Evolutionary conservation across 2,113 vertebrate genomes (phyloP).

Genomic region (Notothenia rossii): DNA sequence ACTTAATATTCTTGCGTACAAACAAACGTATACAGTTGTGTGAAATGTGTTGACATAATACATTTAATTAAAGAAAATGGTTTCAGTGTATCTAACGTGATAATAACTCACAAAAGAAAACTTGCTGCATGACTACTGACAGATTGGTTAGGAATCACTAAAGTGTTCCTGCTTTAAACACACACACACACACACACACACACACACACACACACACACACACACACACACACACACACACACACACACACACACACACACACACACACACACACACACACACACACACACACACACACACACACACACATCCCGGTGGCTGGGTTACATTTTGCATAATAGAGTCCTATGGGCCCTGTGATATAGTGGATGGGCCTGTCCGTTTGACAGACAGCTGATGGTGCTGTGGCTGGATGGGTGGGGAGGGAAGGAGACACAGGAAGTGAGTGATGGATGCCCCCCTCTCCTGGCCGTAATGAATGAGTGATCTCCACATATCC

Average conservation of each 20-base stretch:
- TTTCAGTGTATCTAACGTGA: neutral
- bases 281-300: neutral
- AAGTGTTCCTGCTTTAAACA: neutral
- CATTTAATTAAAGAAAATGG: too few relatives aligned
- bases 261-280: neutral
- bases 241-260: too few relatives aligned
- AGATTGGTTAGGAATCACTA: conserved; percentile 14
- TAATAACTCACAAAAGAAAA: neutral
- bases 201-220: too few relatives aligned
- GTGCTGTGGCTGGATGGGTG: conserved; percentile 43
- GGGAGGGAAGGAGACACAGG: conserved; percentile 24
- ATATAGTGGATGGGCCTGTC: conserved; percentile 73
- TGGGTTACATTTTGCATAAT: conserved; percentile 75
- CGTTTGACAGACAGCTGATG: conserved; percentile 72
- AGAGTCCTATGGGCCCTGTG: conserved; percentile 74
- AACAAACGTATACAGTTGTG: too few relatives aligned
- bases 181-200: too few relatives aligned
- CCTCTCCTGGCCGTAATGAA: conserved; percentile 60
- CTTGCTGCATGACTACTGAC: conserved; percentile 9
- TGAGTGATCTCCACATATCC: conserved; percentile 67
- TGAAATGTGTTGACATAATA: too few relatives aligned
- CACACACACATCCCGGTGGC: conserved; percentile 3
- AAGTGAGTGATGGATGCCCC: conserved; percentile 71
- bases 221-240: too few relatives aligned
- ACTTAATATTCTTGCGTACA: too few relatives aligned